Evolutionary conservation across 2,797 vertebrate genomes (phyloP), one percentile per base, ranked within the genome.

Genomic region (Coranthus polyacanthus): DNA sequence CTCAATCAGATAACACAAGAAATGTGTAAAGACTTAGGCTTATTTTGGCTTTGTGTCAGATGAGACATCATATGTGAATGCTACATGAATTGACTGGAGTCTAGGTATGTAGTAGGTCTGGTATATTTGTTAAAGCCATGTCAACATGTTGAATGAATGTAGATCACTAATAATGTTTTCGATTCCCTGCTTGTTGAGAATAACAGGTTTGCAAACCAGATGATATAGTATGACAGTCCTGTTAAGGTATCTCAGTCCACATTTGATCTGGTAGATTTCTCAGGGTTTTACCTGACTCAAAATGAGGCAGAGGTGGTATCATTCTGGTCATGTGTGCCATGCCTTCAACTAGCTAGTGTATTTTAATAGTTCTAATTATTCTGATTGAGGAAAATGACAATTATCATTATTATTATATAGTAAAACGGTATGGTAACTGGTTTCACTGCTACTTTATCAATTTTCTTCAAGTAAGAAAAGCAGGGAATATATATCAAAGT

Each of bases 1-100:
- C 36, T 55, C 34, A 2, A 47, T 21, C 53, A 52, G 13, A 54
- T 60, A 2, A 41, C 13, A 13, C 12, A 16, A 29, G 4, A 21
- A 39, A 10, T 45, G 3, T 57, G 10, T 24, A 17, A 20, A 57
- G 51, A 22, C 22, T 66, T n/a, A 45, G 10, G n/a, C 12, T 9
- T 50, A 42, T 49, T 32, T 66, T 32, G 10, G 1, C 11, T 55
- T 18, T 57, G 20, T 57, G n/a, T 62, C 13, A 18, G 16, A n/a
- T n/a, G n/a, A 71, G 12, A 60, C 42, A 49, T 72, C 13, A 21
- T 22, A 58, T 8, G 4, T 36, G 22, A 53, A 1, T 3, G 15
- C 32, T 63, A 13, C 18, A 12, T 0, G 4, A 60, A 9, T 22
- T 50, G 17, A 24, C 16, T 68, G 41, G 13, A 56, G 36, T 59